These are phyloP conservation scores for Parauchenoglanis ngamensis DNA, from an alignment of 2,797 vertebrate species.

Conservation along the genomic window DNA sequence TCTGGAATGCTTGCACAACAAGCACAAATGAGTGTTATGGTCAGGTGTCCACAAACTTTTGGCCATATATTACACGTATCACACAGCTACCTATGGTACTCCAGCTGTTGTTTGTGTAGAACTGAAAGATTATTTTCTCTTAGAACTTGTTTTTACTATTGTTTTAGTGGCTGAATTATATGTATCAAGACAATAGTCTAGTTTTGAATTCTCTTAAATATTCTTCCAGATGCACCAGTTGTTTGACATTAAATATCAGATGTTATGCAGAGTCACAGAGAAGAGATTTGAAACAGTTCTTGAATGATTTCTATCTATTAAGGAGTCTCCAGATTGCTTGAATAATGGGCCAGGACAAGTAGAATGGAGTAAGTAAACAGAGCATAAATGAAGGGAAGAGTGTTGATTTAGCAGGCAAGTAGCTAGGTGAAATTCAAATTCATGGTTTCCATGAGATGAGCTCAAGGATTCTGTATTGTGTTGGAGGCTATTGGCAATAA, in stretches of 20 bases:
- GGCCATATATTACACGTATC: slow-evolving; percentile 25
- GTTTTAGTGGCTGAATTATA: not conserved
- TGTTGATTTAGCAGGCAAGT: slow-evolving; percentile 44
- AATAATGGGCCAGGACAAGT: slow-evolving; percentile 24
- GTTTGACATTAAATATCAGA: not conserved
- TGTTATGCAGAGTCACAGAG: not conserved
- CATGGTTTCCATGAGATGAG: slow-evolving; percentile 61
- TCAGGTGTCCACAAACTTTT: no score
- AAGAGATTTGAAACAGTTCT: not conserved
- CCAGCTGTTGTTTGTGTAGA: slow-evolving; percentile 2
- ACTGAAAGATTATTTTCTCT: not conserved
- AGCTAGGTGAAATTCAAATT: slow-evolving; percentile 67
- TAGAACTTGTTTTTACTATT: not conserved
- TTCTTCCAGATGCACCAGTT: not conserved
- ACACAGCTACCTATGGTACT: slow-evolving; percentile 23
- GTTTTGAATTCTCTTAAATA: not conserved
- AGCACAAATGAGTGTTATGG: no score
- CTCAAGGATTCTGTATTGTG: slow-evolving; percentile 60
- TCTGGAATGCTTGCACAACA: no score
- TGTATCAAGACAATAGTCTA: not conserved
- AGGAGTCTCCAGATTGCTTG: not conserved
- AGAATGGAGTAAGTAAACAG: slow-evolving; percentile 43
- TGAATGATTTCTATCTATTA: slow-evolving; percentile 1
- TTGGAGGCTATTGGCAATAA: slow-evolving; percentile 59
- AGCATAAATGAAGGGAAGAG: slow-evolving; percentile 47